Conservation (phyloP, 1,140 invertebrate genomes). For the Ladona fulva region DNA sequence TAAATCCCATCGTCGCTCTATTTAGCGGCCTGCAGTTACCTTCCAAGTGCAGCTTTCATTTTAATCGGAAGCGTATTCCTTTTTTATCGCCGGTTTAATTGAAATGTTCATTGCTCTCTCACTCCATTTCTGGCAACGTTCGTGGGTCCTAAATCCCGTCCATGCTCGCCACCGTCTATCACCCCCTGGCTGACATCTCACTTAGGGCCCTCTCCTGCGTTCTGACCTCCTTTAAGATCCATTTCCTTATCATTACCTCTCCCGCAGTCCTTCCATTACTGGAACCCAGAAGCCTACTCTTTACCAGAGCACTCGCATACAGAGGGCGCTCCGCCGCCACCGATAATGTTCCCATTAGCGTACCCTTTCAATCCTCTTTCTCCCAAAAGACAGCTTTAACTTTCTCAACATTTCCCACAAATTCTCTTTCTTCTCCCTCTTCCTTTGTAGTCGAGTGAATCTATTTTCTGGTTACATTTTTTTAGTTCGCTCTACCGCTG, state of each 20-base stretch:
- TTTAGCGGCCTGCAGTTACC: no score
- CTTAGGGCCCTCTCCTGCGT: no score
- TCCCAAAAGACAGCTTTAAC: not conserved
- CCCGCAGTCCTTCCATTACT: not conserved
- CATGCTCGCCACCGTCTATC: not conserved
- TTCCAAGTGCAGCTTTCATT: no score
- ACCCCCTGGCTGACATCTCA: not conserved
- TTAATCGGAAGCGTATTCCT: no score
- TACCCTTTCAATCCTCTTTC: not conserved
- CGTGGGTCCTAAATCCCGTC: no score
- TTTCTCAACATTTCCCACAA: not conserved
- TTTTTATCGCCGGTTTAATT: no score
- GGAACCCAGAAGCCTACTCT: not conserved
- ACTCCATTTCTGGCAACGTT: no score
- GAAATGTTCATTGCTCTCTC: no score
- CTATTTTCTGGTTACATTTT: not conserved
- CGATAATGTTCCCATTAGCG: not conserved
- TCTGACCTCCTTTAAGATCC: slow-evolving; percentile 8
- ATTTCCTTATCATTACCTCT: not conserved
- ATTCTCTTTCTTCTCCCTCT: not conserved
- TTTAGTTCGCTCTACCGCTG: not conserved
- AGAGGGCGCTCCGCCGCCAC: not conserved
- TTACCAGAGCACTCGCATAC: not conserved
- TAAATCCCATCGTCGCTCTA: no score
- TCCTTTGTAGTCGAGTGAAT: no score